Evolutionary conservation across 2,888 invertebrate genomes (phyloP).

Genomic region (Dexiosoma caninum): DNA sequence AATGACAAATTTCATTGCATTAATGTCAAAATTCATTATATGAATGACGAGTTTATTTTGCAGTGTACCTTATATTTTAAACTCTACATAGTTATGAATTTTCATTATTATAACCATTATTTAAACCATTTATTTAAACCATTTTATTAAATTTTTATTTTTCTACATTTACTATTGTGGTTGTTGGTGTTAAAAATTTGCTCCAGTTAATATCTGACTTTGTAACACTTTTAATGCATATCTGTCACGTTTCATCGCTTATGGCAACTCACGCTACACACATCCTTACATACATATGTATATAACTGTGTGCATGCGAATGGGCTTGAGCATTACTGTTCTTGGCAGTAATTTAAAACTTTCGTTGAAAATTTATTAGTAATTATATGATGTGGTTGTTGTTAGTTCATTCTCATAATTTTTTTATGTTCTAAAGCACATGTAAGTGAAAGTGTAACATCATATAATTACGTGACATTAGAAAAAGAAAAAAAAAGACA

Average conservation of each 20-base stretch:
- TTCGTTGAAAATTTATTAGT: conserved; percentile 13
- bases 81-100: neutral
- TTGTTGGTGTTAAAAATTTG: no score
- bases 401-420: neutral
- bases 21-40: no score
- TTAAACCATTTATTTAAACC: neutral
- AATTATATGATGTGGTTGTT: neutral
- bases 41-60: no score
- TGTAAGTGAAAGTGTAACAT: conserved; percentile 29
- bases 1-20: no score
- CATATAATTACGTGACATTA: conserved; percentile 38
- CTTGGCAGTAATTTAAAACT: conserved; percentile 4
- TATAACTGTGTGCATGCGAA: neutral
- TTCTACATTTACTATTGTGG: no score
- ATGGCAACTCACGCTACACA: conserved; percentile 21
- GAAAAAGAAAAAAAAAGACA: neutral
- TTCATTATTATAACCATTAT: neutral
- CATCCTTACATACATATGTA: neutral
- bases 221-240: conserved; percentile 4
- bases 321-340: neutral
- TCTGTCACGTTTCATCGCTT: conserved; percentile 48
- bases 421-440: neutral
- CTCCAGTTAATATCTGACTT: conserved; percentile 14
- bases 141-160: neutral
- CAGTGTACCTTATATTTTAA: no score